A percentile compares a stretch with the other conserved stretches of the same genome.
Conservation (phyloP, 2,888 invertebrate species). For the Xiphydria camelus region DNA sequence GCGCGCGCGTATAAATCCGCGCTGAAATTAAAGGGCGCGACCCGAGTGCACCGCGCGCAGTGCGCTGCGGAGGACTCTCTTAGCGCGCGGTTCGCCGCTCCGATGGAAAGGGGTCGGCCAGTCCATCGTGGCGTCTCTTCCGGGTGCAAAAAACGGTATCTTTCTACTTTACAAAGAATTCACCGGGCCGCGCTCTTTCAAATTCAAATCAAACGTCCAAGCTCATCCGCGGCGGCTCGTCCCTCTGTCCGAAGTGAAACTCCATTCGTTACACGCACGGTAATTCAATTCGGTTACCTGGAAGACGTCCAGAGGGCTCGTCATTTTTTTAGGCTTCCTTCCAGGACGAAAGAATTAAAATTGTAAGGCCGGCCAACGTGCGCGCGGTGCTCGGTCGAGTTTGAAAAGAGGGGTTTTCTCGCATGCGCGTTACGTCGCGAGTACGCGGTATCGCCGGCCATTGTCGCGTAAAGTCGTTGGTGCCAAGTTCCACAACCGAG, state of each 20-base stretch:
- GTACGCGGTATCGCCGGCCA: too few species aligned
- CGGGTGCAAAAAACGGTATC: conserved; percentile 22
- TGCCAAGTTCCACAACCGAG: too few species aligned
- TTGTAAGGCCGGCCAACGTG: neutral
- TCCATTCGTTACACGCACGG: conserved; percentile 32
- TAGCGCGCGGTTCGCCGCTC: conserved; percentile 17
- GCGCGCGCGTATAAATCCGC: too few species aligned
- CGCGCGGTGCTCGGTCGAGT: neutral
- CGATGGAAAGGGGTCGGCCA: conserved; percentile 18
- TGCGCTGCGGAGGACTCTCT: too few species aligned
- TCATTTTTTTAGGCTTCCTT: conserved; percentile 9
- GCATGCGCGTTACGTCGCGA: too few species aligned
- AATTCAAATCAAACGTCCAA: conserved; percentile 32
- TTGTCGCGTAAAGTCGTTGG: too few species aligned
- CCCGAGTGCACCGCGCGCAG: neutral
- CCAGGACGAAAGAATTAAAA: conserved; percentile 1
- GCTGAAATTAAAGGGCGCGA: too few species aligned
- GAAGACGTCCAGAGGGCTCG: conserved; percentile 32
- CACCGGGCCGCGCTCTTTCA: conserved; percentile 24
- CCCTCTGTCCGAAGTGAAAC: neutral
- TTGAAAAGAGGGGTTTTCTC: too few species aligned
- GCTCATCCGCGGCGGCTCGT: neutral
- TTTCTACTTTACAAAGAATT: conserved; percentile 29
- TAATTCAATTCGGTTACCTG: conserved; percentile 36
- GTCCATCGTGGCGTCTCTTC: conserved; percentile 17